Conservation (phyloP, 2,113 vertebrate species). For the Plectropomus leopardus region DNA sequence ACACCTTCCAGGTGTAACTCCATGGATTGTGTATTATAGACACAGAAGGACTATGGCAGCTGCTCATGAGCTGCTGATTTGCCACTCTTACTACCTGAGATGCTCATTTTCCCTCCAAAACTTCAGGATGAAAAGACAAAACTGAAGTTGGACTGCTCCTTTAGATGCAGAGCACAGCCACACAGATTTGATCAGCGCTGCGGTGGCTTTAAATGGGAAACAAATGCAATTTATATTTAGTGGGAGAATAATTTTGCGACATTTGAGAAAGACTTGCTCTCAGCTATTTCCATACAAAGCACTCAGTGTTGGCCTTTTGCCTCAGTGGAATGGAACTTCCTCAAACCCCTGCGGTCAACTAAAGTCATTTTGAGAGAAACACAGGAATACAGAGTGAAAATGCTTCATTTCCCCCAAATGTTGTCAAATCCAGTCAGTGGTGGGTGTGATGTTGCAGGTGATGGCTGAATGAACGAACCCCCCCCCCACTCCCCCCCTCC, state of each 20-base stretch:
- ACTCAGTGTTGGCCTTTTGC: not conserved
- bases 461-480: slow-evolving; percentile 32
- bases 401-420: not conserved
- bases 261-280: not conserved
- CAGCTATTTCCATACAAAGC: not conserved
- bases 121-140: no score
- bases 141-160: not conserved
- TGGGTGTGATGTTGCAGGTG: slow-evolving; percentile 39
- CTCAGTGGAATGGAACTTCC: not conserved
- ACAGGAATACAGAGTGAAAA: not conserved
- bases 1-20: not conserved
- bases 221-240: not conserved
- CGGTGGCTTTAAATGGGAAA: not conserved
- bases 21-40: not conserved
- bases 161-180: not conserved
- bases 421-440: slow-evolving; percentile 22
- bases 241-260: not conserved
- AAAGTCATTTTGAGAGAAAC: not conserved
- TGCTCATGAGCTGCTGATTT: no score
- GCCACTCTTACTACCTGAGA: not conserved
- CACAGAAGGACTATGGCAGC: not conserved
- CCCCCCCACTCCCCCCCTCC: not conserved
- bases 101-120: not conserved
- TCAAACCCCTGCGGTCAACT: not conserved
- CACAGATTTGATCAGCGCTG: not conserved